A percentile compares a stretch with the other conserved stretches of the same genome.
Evolutionary conservation across 2,888 invertebrate genomes (phyloP).

Genomic region (Athalia cordata): DNA sequence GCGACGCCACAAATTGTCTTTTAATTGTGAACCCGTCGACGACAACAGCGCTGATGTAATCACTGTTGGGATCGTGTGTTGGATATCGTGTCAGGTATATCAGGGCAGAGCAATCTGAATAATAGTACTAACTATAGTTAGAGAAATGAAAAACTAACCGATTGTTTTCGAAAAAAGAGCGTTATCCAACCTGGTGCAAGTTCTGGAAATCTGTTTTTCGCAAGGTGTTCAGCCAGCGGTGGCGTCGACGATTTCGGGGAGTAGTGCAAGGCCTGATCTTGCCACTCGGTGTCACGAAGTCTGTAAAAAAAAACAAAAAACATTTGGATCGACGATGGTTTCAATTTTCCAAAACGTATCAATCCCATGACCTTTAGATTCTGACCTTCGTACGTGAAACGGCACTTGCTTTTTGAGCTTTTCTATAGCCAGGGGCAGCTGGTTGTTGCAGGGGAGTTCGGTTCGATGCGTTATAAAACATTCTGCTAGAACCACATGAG

Average conservation of each 20-base stretch:
- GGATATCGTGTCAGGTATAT: conserved; percentile 66
- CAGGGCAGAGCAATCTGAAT: not conserved
- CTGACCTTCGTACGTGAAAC: conserved; percentile 66
- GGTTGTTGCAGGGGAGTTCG: conserved; percentile 67
- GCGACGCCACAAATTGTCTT: conserved; percentile 72
- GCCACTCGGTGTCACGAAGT: conserved; percentile 70
- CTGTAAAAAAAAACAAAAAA: conserved; percentile 48
- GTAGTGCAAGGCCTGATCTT: conserved; percentile 70
- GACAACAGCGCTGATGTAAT: conserved; percentile 73
- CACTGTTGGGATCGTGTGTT: conserved; percentile 67
- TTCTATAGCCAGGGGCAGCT: conserved; percentile 60
- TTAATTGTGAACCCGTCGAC: conserved; percentile 70
- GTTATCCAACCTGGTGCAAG: conserved; percentile 67
- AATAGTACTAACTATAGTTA: not conserved
- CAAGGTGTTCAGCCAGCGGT: conserved; percentile 57
- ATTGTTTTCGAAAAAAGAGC: not conserved
- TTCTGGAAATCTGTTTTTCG: conserved; percentile 71
- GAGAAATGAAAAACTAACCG: not conserved
- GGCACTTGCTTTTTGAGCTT: conserved; percentile 60
- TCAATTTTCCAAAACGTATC: not conserved
- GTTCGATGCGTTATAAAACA: conserved; percentile 70
- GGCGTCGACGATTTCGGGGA: conserved; percentile 47
- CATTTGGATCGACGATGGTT: not conserved
- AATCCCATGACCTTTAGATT: conserved; percentile 39
- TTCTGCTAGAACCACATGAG: conserved; percentile 73